These are phyloP conservation scores for Aegithalos caudatus DNA, from an alignment of 2,113 vertebrate genomes.

Conservation along the genomic window DNA sequence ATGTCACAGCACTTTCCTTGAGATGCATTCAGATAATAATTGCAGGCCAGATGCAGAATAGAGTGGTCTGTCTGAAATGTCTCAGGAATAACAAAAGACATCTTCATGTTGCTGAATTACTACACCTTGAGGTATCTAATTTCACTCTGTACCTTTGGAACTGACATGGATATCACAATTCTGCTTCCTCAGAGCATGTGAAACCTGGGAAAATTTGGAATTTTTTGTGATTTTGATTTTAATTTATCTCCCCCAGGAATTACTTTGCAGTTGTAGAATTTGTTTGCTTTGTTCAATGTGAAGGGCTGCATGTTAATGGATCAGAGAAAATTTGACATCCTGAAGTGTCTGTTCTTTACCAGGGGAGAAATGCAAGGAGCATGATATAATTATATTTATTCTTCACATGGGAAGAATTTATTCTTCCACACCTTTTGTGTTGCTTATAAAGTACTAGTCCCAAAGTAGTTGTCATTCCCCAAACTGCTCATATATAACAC, in stretches of 20 bases:
- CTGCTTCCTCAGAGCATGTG: neutral
- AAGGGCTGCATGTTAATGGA: neutral
- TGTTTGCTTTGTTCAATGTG: neutral
- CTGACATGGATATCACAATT: fast-evolving
- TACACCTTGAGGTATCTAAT: neutral
- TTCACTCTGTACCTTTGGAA: neutral
- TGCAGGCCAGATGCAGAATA: neutral
- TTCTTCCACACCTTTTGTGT: neutral
- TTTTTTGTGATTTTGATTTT: neutral
- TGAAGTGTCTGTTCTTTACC: neutral
- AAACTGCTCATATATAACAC: neutral
- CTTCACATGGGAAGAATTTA: neutral
- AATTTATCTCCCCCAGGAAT: fast-evolving
- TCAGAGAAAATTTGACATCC: neutral
- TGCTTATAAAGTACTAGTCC: neutral
- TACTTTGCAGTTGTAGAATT: neutral
- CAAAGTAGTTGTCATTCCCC: neutral
- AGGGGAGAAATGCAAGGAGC: neutral
- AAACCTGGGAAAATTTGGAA: neutral
- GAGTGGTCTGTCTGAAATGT: neutral
- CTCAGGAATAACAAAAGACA: neutral
- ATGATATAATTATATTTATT: neutral
- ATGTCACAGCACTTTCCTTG: neutral
- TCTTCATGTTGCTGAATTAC: neutral
- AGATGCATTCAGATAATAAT: neutral